Base-by-base conservation (phyloP, 2,113 vertebrate species). In the Salvator merianae region DNA sequence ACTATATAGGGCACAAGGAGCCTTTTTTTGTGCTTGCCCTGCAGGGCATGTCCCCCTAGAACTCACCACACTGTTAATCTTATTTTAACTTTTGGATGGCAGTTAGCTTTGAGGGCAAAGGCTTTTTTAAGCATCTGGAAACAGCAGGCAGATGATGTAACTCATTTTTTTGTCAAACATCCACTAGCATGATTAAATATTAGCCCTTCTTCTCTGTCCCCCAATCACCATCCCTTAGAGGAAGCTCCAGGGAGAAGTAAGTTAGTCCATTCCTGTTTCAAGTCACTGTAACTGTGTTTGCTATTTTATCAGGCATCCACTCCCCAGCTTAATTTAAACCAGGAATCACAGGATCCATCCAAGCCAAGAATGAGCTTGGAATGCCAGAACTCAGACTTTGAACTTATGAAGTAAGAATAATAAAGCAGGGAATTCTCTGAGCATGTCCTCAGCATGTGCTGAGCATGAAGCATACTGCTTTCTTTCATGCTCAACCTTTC, bases 61-160 rank as follows among this genome's bases (percentile, higher is more conserved):
- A 90, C 83, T 87, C 91, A 87, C 83, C 2, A 76, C 84, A 62
- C 16, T 82, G 91, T 90, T 87, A 66, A 86, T 91, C 82, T 91
- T 86, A 89, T 91, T 92, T 94, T 92, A 93, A 89, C 74, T 88
- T 88, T 92, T 87, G 84, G 90, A 91, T 92, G 89, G 81, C 71
- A 85, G 73, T 92, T 88, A 85, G 83, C 38, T 92, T 89, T 89
- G 85, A 86, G 88, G 75, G 79, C 83, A 91, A 93, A 91, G 92
- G 89, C 94, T 95, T 95, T 95, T 95, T 95, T 93, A 96, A 96
- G 94, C 90, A 95, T 92, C 93, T 94, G 92, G 90, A 95, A 95
- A 62, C 77, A 91, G 86, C 77, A 90, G 81, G 82, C 77, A 89
- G 92, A 81, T 94, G 93, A 95, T 91, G 92, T 86, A 95, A 95